Evolutionary conservation across 2,113 vertebrate genomes (phyloP), one percentile per base, ranked within the genome.

Genomic region (Catharus bicknelli): DNA sequence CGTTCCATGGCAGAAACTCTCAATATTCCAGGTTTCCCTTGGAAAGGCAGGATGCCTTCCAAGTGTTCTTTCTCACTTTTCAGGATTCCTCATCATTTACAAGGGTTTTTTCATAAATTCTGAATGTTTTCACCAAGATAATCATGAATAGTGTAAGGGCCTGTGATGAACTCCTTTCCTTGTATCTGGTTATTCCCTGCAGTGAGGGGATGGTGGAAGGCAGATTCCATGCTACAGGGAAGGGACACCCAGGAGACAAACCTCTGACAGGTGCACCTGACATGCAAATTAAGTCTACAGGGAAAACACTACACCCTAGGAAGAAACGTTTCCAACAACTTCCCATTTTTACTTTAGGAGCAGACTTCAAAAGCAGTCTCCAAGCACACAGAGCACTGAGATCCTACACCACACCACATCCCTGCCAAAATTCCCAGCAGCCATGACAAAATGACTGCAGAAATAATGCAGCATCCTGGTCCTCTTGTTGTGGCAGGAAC

Each of bases 41-140:
- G 14, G 45, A 47, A 70, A 47, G 27, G 42, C 1, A n/a, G 22
- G 9, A 14, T 23, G 36, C 13, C 1, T 0, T 51, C 25, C 25
- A 51, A 51, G 25, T 16, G 13, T 13, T 80, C 63, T 40, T 68
- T 74, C 30, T 61, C 29, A 18, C 11, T 68, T 63, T 40, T 47
- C 43, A 79, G 10, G 29, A 26, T 34, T 63, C 40, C 10, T 9
- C 53, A n/a, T 40, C 11, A 68, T 51, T 40, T 68, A 63, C 14
- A 83, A 42, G 7, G 16, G 13, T 86, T 47, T 47, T 36, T 55
- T 73, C 3, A 13, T 21, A 81, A 20, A 47, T 47, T 79, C 29
- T 63, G 22, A 63, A 29, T 45, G 9, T 30, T 76, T 83, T 47
- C 43, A 34, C 13, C 23, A 67, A 75, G 20, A 40, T 36, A 70